phyloP scores from a whole-genome alignment of 2,113 vertebrate genomes.

The Microcebus tavaratra region DNA sequence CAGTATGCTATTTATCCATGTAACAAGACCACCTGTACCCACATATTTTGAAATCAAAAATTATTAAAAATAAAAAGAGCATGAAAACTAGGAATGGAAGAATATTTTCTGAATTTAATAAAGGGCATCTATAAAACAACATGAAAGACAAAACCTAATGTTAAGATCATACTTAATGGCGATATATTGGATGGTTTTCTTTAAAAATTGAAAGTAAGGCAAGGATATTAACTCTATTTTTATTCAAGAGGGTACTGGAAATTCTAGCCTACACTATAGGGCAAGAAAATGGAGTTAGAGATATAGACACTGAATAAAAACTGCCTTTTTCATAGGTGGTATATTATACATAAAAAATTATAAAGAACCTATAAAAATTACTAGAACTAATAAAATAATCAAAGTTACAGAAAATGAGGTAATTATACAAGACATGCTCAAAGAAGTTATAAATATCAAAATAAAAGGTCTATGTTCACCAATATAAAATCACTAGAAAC shows the following conservation, averaged over 20 bases:
- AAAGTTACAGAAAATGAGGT: neutral
- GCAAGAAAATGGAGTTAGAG: neutral
- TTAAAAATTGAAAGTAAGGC: neutral
- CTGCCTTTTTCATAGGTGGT: neutral
- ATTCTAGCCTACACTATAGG: neutral
- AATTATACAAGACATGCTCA: neutral
- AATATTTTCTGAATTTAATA: neutral
- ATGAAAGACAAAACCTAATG: neutral
- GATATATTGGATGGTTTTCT: neutral
- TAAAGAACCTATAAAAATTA: neutral
- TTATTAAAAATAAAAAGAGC: too few species aligned
- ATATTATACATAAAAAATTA: neutral
- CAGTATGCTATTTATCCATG: too few species aligned
- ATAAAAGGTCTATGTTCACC: too few species aligned
- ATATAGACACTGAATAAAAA: neutral
- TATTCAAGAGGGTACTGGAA: neutral
- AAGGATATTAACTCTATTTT: neutral
- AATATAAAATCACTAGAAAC: too few species aligned
- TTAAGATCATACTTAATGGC: neutral
- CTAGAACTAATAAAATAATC: neutral
- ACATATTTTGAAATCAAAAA: too few species aligned
- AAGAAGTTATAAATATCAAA: too few species aligned
- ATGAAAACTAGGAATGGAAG: neutral
- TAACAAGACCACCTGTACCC: too few species aligned
- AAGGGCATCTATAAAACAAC: neutral